These are phyloP conservation scores for Calliphora vicina DNA, from an alignment of 1,140 invertebrate species.

Conservation along the genomic window DNA sequence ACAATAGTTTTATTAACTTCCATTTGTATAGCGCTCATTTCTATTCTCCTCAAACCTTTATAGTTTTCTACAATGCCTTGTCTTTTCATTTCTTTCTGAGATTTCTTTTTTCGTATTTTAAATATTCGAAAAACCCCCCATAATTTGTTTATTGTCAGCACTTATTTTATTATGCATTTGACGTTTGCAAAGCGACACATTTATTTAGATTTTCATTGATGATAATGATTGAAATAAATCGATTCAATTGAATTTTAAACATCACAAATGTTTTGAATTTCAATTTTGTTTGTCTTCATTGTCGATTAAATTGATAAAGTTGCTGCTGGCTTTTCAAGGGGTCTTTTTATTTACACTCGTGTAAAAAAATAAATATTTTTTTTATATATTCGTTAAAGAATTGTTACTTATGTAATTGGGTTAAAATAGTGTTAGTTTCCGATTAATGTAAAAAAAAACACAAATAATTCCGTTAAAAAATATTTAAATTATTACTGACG, in stretches of 20 bases:
- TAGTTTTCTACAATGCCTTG: too few species aligned
- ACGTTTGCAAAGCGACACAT: constrained; percentile 28
- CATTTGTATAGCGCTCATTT: too few species aligned
- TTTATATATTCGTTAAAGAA: background rate
- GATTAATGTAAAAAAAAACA: background rate
- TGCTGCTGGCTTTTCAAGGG: too few species aligned
- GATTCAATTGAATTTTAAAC: constrained; percentile 37
- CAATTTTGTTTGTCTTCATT: constrained; percentile 18
- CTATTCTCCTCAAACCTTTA: background rate
- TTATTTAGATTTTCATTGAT: constrained; percentile 37
- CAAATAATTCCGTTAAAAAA: constrained; percentile 17
- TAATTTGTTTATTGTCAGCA: background rate
- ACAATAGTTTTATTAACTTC: too few species aligned
- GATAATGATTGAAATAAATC: constrained; percentile 37
- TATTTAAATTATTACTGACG: background rate
- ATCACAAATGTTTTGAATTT: constrained; percentile 30
- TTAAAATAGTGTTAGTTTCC: constrained; percentile 23
- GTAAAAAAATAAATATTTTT: background rate
- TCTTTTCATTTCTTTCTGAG: background rate
- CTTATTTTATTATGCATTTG: constrained; percentile 5
- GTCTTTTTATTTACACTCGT: background rate
- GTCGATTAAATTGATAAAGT: background rate
- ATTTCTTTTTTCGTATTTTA: background rate
- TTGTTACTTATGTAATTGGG: constrained; percentile 23
- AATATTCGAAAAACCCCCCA: background rate